Evolutionary conservation across 2,113 vertebrate genomes (phyloP).

Genomic region (Podiceps cristatus): DNA sequence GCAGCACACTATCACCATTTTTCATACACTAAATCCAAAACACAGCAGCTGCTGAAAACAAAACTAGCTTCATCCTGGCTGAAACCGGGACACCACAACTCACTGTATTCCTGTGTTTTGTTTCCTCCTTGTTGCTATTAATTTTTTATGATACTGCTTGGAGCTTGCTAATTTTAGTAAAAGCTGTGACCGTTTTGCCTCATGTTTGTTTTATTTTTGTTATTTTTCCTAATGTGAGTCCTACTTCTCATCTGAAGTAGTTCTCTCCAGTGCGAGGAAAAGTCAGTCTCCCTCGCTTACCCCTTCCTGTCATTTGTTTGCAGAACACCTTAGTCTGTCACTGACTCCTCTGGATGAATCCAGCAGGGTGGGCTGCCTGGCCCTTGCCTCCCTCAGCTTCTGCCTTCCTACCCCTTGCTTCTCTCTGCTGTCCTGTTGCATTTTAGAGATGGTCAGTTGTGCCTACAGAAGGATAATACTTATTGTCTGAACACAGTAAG

Average conservation of each 20-base stretch:
- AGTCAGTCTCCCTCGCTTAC: background rate
- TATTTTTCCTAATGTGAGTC: background rate
- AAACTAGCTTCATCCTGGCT: no score
- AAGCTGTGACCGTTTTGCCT: background rate
- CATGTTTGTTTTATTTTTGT: background rate
- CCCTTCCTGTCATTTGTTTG: background rate
- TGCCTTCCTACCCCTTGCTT: background rate
- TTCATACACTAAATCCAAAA: no score
- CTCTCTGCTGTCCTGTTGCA: rapidly evolving
- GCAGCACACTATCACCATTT: no score
- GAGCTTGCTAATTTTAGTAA: background rate
- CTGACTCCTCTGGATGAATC: background rate
- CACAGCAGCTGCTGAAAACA: no score
- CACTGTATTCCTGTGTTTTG: background rate
- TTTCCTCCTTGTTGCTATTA: background rate
- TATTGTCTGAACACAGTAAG: background rate
- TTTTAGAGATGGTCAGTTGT: background rate
- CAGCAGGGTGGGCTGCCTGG: background rate
- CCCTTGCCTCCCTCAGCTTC: background rate
- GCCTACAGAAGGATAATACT: background rate
- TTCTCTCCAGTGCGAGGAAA: background rate
- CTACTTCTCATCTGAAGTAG: background rate
- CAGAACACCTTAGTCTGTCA: background rate
- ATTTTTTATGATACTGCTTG: background rate
- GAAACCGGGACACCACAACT: background rate